A percentile compares a stretch with the other conserved stretches of the same genome.
Evolutionary conservation across 2,797 vertebrate genomes (phyloP).

Genomic region (Poecilia velifera): DNA sequence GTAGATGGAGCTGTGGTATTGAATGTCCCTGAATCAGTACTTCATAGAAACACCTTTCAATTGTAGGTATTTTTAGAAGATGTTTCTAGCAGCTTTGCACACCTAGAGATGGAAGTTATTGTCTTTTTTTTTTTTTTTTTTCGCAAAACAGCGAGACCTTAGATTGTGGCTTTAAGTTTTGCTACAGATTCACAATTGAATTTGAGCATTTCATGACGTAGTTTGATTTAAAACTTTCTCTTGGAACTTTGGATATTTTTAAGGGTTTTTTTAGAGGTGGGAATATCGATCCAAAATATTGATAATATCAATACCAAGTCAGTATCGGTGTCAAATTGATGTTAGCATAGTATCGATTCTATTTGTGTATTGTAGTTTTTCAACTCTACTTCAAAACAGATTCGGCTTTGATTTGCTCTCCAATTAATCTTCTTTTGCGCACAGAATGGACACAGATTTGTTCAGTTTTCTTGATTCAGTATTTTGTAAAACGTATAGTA

Average conservation of each 20-base stretch:
- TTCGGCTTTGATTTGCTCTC: too few species aligned
- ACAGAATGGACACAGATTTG: too few species aligned
- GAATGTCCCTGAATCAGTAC: neutral
- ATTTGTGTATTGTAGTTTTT: too few species aligned
- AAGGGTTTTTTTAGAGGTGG: too few species aligned
- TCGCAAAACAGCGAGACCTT: neutral
- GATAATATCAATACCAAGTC: too few species aligned
- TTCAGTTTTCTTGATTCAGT: too few species aligned
- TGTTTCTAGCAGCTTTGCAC: neutral
- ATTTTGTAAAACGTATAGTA: too few species aligned
- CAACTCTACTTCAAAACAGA: too few species aligned
- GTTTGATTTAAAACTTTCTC: neutral
- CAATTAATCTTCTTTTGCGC: too few species aligned
- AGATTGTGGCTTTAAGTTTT: neutral
- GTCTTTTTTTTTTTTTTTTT: neutral
- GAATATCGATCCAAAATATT: too few species aligned
- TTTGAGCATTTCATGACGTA: neutral
- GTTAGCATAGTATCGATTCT: too few species aligned
- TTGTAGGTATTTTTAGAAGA: neutral
- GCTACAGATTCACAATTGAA: neutral
- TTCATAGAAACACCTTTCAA: neutral
- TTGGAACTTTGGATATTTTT: neutral
- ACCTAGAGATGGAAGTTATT: neutral
- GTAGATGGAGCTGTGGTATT: neutral
- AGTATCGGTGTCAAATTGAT: too few species aligned